phyloP scores from a whole-genome alignment of 23 tunicate species.

The Halocynthia roretzi region DNA sequence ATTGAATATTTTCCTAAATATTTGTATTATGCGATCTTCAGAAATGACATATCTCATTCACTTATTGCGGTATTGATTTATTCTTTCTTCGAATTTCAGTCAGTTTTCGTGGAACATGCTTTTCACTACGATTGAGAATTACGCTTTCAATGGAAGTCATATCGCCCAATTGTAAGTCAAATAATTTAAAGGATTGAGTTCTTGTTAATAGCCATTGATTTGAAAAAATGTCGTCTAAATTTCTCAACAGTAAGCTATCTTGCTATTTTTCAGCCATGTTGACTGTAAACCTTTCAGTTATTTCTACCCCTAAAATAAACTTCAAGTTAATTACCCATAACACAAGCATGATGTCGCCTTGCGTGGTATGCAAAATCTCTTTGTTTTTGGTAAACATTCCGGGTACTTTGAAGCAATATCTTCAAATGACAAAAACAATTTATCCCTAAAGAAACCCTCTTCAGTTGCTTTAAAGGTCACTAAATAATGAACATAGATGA shows the following conservation, averaged over 20 bases:
- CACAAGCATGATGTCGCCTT: no score
- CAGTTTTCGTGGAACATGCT: constrained; percentile 17
- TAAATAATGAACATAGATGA: neutral
- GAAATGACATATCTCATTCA: neutral
- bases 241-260: neutral
- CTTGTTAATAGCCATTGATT: neutral
- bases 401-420: neutral
- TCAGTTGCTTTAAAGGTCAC: no score
- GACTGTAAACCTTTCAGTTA: neutral
- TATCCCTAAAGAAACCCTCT: no score
- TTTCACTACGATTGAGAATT: constrained; percentile 14
- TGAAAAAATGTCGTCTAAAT: neutral
- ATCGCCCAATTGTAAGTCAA: constrained; percentile 18
- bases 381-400: neutral
- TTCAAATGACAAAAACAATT: no score
- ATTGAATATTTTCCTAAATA: neutral
- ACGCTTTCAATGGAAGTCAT: constrained; percentile 13
- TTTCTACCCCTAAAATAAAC: no score
- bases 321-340: no score
- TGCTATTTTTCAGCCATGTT: neutral
- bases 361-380: neutral
- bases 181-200: no score
- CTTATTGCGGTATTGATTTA: neutral
- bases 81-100: constrained; percentile 5
- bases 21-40: neutral